Evolutionary conservation across 2,797 vertebrate genomes (phyloP), one percentile per base, ranked within the genome.

Genomic region (Podarcis lilfordi): DNA sequence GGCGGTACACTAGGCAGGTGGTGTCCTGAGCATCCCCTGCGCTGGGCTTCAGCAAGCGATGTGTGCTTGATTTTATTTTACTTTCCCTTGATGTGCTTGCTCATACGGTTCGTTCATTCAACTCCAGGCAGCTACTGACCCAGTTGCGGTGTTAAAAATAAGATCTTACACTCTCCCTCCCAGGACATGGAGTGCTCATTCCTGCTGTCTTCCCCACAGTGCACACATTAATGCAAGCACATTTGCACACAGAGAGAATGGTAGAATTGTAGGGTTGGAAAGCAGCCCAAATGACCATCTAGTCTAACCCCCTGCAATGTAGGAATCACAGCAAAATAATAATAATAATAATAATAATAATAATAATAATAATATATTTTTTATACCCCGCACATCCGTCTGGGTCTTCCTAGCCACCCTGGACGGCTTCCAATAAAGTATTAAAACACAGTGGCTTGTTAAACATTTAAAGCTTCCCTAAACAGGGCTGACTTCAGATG

Each of bases 71-170:
- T 19, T 3, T 10, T 13, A 29, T 2, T 17, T 15, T 27, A 29
- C 9, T 25, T n/a, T 29, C 69, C n/a, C 45, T 37, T 37, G 25
- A 59, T 55, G 32, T 50, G 10, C 85, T 90, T 68, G 19, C 86
- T 92, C 86, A 55, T 69, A 82, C 85, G 75, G 82, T 90, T 88
- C 91, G 11, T 92, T 90, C 82, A 88, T 93, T 88, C 88, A 84
- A 81, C 95, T 93, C 50, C 90, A 95, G 94, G 95, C 94, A 84
- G 91, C 92, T 89, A 27, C 89, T 95, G 95, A 96, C 95, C 95
- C 93, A 95, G 89, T 92, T 96, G 88, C 92, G 87, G 93, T 87
- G 83, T 95, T 94, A 86, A 91, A 95, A 86, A 86, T 86, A 93
- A 92, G 89, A 82, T 87, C 89, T 85, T 88, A 91, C 79, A 78